Conservation (phyloP, 2,797 vertebrate species). For the Notoglanidium macrostoma region DNA sequence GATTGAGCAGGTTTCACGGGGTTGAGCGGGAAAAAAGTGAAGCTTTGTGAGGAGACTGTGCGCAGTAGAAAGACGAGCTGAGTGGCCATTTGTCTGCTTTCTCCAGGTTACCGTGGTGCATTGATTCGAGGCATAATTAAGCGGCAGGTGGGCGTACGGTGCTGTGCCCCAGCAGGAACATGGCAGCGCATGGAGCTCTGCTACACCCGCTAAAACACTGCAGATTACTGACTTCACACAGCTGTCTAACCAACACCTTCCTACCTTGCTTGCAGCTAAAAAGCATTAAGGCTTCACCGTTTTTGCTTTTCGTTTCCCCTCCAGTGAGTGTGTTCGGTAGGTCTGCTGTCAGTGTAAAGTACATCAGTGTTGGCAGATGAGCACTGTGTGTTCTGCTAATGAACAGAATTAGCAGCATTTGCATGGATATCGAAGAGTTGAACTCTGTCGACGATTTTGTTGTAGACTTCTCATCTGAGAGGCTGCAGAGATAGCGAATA, state of each 20-base stretch:
- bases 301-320: not conserved
- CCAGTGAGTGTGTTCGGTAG: not conserved
- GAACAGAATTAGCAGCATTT: not conserved
- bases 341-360: constrained; percentile 9
- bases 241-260: constrained; percentile 33
- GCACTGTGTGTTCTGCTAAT: constrained; percentile 5
- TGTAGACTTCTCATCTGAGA: not conserved
- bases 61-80: constrained; percentile 37
- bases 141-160: constrained; percentile 45
- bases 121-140: constrained; percentile 53
- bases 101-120: constrained; percentile 45
- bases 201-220: constrained; percentile 42
- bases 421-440: not conserved
- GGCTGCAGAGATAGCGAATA: not conserved
- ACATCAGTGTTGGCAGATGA: not conserved
- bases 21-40: not conserved
- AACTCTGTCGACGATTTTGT: not conserved
- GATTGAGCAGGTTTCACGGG: constrained; percentile 37
- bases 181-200: constrained; percentile 28
- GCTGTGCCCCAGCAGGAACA: constrained; percentile 45
- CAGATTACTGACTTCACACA: constrained; percentile 47
- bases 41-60: constrained; percentile 37
- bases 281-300: not conserved
- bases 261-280: constrained; percentile 8
- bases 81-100: constrained; percentile 46